phyloP scores from a whole-genome alignment of 2,113 vertebrate species.

The Stomatorhinus ivindoensis region DNA sequence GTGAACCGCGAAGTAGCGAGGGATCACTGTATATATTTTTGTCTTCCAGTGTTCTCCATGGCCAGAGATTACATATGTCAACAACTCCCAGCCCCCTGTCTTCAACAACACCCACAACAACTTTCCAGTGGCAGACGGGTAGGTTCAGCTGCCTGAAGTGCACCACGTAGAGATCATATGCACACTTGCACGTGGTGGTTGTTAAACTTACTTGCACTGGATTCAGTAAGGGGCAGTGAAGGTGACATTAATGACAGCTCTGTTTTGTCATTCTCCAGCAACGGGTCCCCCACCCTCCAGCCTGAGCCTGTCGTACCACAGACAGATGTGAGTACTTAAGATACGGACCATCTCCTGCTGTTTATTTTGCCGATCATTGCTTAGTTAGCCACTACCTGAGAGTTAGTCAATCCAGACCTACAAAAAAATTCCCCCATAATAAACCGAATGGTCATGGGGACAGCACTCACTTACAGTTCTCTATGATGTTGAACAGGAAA shows the following conservation, averaged over 20 bases:
- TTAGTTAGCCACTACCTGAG: neutral
- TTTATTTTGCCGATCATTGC: neutral
- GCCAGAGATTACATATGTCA: slow-evolving; percentile 87
- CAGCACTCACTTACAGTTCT: neutral
- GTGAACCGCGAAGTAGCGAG: too few species aligned
- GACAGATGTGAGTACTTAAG: slow-evolving; percentile 53
- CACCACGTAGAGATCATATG: neutral
- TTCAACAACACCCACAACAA: slow-evolving; percentile 85
- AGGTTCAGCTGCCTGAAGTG: slow-evolving; percentile 31
- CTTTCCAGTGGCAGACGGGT: slow-evolving; percentile 84
- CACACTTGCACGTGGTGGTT: neutral
- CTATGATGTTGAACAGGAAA: neutral
- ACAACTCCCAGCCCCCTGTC: slow-evolving; percentile 78
- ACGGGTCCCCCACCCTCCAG: slow-evolving; percentile 78
- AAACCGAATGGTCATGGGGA: neutral
- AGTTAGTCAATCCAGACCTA: neutral
- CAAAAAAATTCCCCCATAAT: neutral
- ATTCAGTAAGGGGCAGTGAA: neutral
- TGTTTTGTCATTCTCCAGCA: slow-evolving; percentile 48
- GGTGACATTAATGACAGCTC: neutral
- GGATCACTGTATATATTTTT: too few species aligned
- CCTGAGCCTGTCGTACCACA: slow-evolving; percentile 59
- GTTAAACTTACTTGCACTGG: neutral
- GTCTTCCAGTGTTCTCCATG: slow-evolving; percentile 80
- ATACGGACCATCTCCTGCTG: neutral